Evolutionary conservation across 2,888 invertebrate genomes (phyloP).

Genomic region (Drosophila flavopinicola): DNA sequence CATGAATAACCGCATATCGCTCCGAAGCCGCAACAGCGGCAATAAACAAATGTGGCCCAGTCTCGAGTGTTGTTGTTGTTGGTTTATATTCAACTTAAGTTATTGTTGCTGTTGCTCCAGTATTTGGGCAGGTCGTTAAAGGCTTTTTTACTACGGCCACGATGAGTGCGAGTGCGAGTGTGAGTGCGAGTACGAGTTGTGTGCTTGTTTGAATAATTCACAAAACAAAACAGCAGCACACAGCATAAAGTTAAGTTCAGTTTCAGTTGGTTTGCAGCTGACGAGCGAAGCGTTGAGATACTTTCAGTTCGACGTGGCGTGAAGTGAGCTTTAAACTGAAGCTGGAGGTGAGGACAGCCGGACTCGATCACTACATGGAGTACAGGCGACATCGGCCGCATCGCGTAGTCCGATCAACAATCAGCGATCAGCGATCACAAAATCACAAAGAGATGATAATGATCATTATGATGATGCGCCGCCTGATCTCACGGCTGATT

Average conservation of each 20-base stretch:
- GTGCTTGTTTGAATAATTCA: constrained; percentile 61
- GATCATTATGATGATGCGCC: constrained; percentile 17
- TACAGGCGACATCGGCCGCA: constrained; percentile 36
- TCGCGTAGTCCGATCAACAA: constrained; percentile 27
- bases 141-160: constrained; percentile 58
- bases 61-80: constrained; percentile 51
- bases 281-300: constrained; percentile 54
- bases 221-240: constrained; percentile 16
- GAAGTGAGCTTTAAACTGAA: constrained; percentile 24
- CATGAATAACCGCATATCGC: constrained; percentile 90
- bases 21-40: constrained; percentile 73
- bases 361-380: constrained; percentile 33
- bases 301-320: constrained; percentile 38
- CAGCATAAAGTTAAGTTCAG: constrained; percentile 24
- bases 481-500: constrained; percentile 17
- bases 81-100: constrained; percentile 31
- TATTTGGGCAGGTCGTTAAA: constrained; percentile 69
- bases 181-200: constrained; percentile 45
- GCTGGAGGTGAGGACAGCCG: constrained; percentile 26
- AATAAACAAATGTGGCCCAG: constrained; percentile 72
- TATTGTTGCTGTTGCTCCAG: constrained; percentile 31
- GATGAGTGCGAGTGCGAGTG: too few species aligned
- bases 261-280: constrained; percentile 50
- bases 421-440: constrained; percentile 24
- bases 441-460: constrained; percentile 26